phyloP scores from a whole-genome alignment of 2,797 vertebrate genomes.

The Danio kyathit region DNA sequence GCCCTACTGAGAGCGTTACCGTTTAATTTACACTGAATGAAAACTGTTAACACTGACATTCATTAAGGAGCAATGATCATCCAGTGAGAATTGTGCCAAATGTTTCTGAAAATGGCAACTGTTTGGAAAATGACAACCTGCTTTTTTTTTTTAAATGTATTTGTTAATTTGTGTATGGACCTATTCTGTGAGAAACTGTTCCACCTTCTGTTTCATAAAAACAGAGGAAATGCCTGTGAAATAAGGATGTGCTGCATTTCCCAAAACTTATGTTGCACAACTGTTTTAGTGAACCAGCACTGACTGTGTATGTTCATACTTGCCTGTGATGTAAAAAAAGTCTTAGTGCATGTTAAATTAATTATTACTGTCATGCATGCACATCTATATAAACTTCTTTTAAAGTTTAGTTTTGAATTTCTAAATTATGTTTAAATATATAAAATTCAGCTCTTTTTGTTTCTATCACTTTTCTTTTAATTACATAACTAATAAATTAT shows the following conservation, averaged over 20 bases:
- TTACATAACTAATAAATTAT: no score
- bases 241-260: slow-evolving; percentile 69
- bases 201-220: slow-evolving; percentile 69
- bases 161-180: neutral
- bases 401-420: neutral
- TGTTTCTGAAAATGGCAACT: neutral
- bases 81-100: neutral
- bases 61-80: neutral
- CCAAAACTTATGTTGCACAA: slow-evolving; percentile 22
- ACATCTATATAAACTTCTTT: no score
- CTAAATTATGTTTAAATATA: no score
- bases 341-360: neutral
- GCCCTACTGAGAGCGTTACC: neutral
- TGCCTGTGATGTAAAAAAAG: neutral
- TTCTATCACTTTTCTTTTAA: no score
- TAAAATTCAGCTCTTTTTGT: no score
- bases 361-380: neutral
- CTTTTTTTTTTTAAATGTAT: neutral
- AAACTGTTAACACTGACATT: neutral
- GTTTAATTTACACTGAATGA: neutral
- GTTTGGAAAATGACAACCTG: neutral
- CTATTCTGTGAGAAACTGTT: slow-evolving; percentile 2
- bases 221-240: slow-evolving; percentile 80
- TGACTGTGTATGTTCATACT: neutral
- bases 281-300: neutral